phyloP scores from a whole-genome alignment of 2,797 vertebrate genomes.

The Gymnoscopelus braueri region DNA sequence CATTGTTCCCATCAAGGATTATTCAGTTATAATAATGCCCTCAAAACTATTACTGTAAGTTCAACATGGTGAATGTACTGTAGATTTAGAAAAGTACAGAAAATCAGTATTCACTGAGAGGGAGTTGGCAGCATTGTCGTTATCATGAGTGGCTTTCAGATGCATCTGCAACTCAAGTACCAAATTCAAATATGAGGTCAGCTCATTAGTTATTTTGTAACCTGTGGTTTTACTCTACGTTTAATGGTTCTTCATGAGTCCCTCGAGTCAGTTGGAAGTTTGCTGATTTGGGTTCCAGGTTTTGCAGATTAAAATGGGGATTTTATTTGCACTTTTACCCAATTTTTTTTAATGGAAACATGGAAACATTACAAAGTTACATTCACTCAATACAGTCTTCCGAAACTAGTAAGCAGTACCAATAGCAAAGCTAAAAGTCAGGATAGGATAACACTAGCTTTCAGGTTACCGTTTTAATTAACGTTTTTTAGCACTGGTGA shows the following conservation, averaged over 20 bases:
- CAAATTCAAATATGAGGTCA: slow-evolving; percentile 42
- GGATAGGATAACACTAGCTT: too few species aligned
- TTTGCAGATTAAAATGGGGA: slow-evolving; percentile 35
- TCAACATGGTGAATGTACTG: slow-evolving; percentile 30
- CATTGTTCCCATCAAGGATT: slow-evolving; percentile 37
- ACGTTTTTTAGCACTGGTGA: too few species aligned
- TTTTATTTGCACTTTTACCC: slow-evolving; percentile 39
- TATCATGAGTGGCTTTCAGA: slow-evolving; percentile 17
- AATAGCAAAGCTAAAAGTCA: slow-evolving; percentile 3
- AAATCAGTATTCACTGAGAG: slow-evolving; percentile 10
- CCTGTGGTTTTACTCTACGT: too few species aligned
- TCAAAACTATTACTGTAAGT: slow-evolving; percentile 23
- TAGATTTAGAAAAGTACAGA: slow-evolving; percentile 34
- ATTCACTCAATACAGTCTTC: slow-evolving; percentile 17
- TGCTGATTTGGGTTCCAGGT: slow-evolving; percentile 25
- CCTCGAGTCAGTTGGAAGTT: slow-evolving; percentile 42
- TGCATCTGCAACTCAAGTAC: slow-evolving; percentile 33
- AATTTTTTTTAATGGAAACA: neutral
- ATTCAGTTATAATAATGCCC: slow-evolving; percentile 33
- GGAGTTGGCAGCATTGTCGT: slow-evolving; percentile 16
- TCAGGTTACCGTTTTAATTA: too few species aligned
- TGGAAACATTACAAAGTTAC: slow-evolving; percentile 21
- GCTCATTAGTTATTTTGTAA: slow-evolving; percentile 27
- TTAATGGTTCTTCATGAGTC: neutral
- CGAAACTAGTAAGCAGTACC: neutral